Evolutionary conservation across 35 echinoderm and acorn worm species (phyloP).

Genomic region (Apostichopus parvimensis): DNA sequence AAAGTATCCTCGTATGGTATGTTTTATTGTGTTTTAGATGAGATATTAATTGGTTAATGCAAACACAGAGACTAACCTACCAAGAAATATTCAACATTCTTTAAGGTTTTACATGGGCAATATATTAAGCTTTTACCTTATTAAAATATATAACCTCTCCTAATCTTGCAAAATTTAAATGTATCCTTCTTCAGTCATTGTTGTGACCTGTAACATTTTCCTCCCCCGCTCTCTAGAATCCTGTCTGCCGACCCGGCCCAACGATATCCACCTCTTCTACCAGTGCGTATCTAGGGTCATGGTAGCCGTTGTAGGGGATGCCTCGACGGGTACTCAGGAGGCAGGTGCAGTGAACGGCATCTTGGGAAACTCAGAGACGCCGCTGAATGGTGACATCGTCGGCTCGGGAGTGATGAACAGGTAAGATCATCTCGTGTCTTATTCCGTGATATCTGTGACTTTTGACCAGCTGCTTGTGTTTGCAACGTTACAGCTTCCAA

Average conservation of each 20-base stretch:
- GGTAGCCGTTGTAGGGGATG: conserved; percentile 58
- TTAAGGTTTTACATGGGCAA: no score
- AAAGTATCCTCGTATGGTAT: no score
- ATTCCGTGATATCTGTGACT: no score
- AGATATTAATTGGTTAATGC: no score
- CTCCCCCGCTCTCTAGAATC: conserved; percentile 52
- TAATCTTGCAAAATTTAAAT: no score
- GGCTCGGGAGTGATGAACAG: background rate
- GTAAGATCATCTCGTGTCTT: background rate
- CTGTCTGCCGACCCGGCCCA: conserved; percentile 50
- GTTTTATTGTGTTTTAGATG: no score
- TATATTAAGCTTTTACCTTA: no score
- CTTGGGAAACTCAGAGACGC: background rate
- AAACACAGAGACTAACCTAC: no score
- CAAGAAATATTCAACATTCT: no score
- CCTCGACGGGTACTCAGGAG: background rate
- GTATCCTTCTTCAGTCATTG: background rate
- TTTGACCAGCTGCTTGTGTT: no score
- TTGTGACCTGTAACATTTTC: background rate
- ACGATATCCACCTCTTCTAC: conserved; percentile 84
- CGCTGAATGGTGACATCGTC: background rate
- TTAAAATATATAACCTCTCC: no score
- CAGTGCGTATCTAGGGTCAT: conserved; percentile 80
- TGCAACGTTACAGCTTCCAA: no score
- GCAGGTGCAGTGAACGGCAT: conserved; percentile 2